Evolutionary conservation across 2,797 vertebrate genomes (phyloP), one percentile per base, ranked within the genome.

Genomic region (Myotis planiceps): DNA sequence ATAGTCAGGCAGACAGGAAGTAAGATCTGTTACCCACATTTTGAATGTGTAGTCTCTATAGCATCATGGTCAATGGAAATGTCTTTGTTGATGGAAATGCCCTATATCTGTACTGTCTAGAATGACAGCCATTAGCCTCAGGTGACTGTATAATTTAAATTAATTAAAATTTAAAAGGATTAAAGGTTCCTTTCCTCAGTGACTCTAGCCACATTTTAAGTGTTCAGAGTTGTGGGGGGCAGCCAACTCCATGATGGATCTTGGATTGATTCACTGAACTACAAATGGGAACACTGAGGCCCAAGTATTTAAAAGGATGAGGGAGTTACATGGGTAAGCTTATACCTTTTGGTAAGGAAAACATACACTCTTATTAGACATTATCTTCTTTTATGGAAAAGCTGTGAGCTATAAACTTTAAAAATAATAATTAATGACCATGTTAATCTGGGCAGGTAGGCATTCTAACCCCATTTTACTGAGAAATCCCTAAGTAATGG

Each of bases 371-470:
- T 84, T 25, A 47, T 45, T 39, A 14, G 37, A 63, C 1, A 14
- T 27, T 89, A 51, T 75, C 71, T 94, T 89, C 18, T 21, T 94
- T 65, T 87, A 60, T 74, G 63, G 3, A 75, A 14, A 93, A 69
- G 10, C 23, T 49, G 3, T 68, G 14, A 94, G 6, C 39, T 81
- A 51, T 47, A 58, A 23, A 37, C 18, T 60, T 88, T 86, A 9
- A 90, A 95, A 82, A 78, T 88, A 79, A 75, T 21, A 68, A 32
- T 79, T 72, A 92, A 63, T 92, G 23, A 85, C 88, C 3, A 5
- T 93, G 23, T 63, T 93, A 63, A 82, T 82, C 39, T 74, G 76
- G 39, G 25, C n/a, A 84, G 29, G 16, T 81, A 82, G 6, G 21
- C 6, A 53, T 76, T 83, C 74, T 95, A 21, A 78, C 14, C 13